phyloP scores from a whole-genome alignment of 2,888 invertebrate species.

The Nowickia ferox region DNA sequence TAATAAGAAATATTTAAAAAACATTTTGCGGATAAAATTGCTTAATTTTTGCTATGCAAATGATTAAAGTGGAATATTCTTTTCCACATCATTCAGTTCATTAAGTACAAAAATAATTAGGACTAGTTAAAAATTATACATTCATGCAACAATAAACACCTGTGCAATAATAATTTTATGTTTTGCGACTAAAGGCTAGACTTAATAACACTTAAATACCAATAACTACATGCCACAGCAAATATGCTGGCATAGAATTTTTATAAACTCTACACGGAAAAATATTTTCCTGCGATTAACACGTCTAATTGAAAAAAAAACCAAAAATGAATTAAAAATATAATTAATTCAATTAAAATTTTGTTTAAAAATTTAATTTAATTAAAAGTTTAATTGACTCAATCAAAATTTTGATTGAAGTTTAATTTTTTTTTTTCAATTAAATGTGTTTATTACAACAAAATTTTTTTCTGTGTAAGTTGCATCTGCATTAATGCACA shows the following conservation, averaged over 20 bases:
- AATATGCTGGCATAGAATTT: background rate
- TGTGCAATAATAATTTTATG: conserved; percentile 27
- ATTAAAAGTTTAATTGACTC: too few species aligned
- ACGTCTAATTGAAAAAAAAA: too few species aligned
- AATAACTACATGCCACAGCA: conserved; percentile 37
- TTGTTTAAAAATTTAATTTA: too few species aligned
- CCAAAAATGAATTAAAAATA: too few species aligned
- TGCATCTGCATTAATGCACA: conserved; percentile 4
- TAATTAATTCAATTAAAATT: too few species aligned
- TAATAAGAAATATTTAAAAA: background rate
- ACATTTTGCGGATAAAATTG: background rate
- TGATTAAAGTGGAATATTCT: conserved; percentile 3
- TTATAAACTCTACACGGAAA: conserved; percentile 12
- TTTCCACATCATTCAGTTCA: conserved; percentile 20
- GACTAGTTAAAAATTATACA: background rate
- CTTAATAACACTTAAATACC: conserved; percentile 52
- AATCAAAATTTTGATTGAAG: too few species aligned
- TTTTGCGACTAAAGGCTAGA: conserved; percentile 41
- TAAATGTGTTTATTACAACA: too few species aligned
- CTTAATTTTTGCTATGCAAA: background rate
- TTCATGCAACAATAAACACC: conserved; percentile 6
- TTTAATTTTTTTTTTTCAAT: too few species aligned
- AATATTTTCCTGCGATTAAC: too few species aligned
- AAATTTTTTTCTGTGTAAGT: too few species aligned
- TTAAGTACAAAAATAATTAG: conserved; percentile 32